Percentiles rank a stretch among this genome's conserved stretches.
Conservation (phyloP, 2,113 vertebrate species). For the Loxodonta africana region DNA sequence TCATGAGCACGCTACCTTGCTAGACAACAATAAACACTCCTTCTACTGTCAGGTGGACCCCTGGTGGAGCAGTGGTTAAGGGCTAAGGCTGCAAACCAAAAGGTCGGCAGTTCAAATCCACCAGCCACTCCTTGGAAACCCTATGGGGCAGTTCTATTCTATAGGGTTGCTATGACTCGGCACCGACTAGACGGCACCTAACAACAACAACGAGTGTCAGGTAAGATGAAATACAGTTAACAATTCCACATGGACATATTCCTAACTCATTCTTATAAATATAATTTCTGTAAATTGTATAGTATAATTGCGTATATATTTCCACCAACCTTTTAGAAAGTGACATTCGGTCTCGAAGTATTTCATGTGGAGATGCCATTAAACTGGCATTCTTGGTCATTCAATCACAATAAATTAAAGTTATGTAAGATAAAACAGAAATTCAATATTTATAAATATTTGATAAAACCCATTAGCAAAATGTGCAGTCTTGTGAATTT, state of each 20-base stretch:
- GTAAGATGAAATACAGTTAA: neutral
- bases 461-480: neutral
- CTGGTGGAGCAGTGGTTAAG: no score
- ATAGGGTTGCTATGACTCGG: no score
- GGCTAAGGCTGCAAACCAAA: no score
- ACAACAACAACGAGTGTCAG: neutral
- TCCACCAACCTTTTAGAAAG: neutral
- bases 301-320: neutral
- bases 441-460: slow-evolving; percentile 8
- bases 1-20: neutral
- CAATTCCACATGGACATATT: neutral
- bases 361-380: neutral
- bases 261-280: neutral
- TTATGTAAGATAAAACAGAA: slow-evolving; percentile 5
- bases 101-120: no score
- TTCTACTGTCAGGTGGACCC: no score
- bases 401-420: neutral
- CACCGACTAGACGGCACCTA: no score
- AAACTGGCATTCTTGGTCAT: neutral
- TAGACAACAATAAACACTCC: neutral
- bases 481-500: neutral
- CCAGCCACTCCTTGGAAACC: no score
- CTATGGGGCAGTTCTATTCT: no score
- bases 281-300: neutral
- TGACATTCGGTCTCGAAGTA: neutral